Percentiles rank a stretch among this genome's conserved stretches.
Conservation (phyloP, 2,888 invertebrate genomes). For the Tetragnatha montana region DNA sequence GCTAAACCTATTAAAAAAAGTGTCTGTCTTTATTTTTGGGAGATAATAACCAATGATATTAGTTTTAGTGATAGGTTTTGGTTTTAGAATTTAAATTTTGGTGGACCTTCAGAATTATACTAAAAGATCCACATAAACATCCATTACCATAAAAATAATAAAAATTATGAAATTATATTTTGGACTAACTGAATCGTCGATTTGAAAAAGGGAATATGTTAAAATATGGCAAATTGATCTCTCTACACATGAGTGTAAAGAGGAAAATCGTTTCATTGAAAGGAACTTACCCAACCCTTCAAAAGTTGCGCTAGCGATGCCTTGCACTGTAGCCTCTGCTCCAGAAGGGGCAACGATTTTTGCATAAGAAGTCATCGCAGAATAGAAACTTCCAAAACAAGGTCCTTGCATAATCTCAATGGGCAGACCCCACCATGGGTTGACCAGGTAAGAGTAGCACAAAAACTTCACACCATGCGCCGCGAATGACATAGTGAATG, state of each 20-base stretch:
- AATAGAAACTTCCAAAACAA: constrained; percentile 90
- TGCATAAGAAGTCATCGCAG: constrained; percentile 71
- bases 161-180: too few species aligned
- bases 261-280: neutral
- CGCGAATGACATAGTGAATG: constrained; percentile 88
- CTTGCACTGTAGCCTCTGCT: constrained; percentile 85
- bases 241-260: too few species aligned
- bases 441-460: constrained; percentile 85
- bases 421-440: constrained; percentile 89
- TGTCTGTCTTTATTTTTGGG: too few species aligned
- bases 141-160: too few species aligned
- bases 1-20: constrained; percentile 45
- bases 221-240: too few species aligned
- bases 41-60: too few species aligned
- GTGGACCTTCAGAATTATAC: too few species aligned
- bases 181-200: too few species aligned
- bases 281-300: constrained; percentile 84
- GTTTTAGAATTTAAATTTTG: too few species aligned
- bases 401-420: constrained; percentile 91
- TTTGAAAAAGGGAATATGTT: too few species aligned
- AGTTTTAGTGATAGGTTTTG: too few species aligned
- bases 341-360: constrained; percentile 56
- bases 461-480: constrained; percentile 88
- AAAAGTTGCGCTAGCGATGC: constrained; percentile 90
- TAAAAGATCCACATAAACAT: too few species aligned